Base-by-base conservation (phyloP, 2,888 invertebrate genomes). In the Sialis lutaria region DNA sequence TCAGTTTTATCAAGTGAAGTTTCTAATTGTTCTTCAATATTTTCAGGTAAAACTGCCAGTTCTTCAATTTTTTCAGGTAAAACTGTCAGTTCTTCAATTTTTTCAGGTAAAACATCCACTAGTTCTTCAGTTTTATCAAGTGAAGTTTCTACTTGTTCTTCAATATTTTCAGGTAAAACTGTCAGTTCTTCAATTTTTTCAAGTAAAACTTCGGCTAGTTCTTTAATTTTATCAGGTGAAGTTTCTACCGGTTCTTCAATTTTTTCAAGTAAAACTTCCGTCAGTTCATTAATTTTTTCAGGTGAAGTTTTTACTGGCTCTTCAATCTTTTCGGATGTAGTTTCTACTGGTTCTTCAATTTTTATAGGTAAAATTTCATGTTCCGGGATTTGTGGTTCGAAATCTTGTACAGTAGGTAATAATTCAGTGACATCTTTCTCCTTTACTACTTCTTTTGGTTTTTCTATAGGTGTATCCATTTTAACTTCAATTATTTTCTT, bases 141-240 rank as follows among this genome's bases (percentile, higher is more conserved):
- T 43, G 62, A 58, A 4, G 64, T 61, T 12, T 59, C 54, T 1
- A 58, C 48, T 47, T 63, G 58, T 51, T 61, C 62, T 50, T 62
- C 62, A 10, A 57, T 60, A 3, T 49, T 40, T 33, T 48, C 47
- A 34, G 39, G 41, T 31, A 48, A 49, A 10, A 33, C 35, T 5
- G 33, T 4, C 35, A 44, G 8, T 6, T 41, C 41, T 6, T n/a
- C 5, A n/a, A 12, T 41, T 30, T 41, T 34, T 42, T 12, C 4
- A 37, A 33, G 33, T n/a, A 30, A 3, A 22, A 10, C 32, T 5
- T 12, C 40, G 6, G 10, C 30, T 8, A 22, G 13, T 12, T 8
- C 22, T 30, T 49, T 45, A 46, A 30, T 5, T 31, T 31, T 34
- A 34, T 12, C 4, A 31, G 34, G 33, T n/a, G 12, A 3, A 22